phyloP scores from a whole-genome alignment of 2,888 invertebrate species.

The Volucella inanis region DNA sequence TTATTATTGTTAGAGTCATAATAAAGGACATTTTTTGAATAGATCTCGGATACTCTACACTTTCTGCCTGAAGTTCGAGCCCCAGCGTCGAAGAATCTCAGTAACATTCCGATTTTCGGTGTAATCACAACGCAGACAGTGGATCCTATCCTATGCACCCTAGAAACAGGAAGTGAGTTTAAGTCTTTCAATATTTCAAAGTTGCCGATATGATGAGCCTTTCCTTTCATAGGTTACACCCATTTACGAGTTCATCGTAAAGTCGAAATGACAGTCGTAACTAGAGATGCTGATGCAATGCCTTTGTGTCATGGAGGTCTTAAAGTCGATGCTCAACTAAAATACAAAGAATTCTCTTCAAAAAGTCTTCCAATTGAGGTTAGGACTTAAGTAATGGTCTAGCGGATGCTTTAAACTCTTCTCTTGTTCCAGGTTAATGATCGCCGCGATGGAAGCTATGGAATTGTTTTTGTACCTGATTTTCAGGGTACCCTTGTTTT shows the following conservation, averaged over 20 bases:
- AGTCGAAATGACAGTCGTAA: constrained; percentile 85
- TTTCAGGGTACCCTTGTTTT: constrained; percentile 86
- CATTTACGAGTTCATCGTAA: constrained; percentile 86
- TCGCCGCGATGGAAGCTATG: constrained; percentile 87
- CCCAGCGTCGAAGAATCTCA: constrained; percentile 81
- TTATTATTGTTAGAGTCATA: too few relatives aligned
- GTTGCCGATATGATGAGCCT: background rate
- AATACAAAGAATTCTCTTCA: constrained; percentile 84
- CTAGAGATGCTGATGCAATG: constrained; percentile 86
- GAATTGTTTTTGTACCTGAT: constrained; percentile 86
- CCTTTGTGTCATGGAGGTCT: constrained; percentile 88
- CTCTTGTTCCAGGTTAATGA: constrained; percentile 84
- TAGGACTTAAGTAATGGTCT: background rate
- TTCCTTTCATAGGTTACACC: constrained; percentile 82
- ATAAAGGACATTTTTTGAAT: background rate
- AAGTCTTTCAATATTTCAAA: background rate
- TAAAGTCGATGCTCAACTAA: constrained; percentile 84
- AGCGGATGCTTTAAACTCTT: constrained; percentile 76
- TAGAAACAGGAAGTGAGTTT: constrained; percentile 83
- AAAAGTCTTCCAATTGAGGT: constrained; percentile 84
- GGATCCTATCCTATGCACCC: constrained; percentile 85
- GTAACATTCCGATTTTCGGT: constrained; percentile 84
- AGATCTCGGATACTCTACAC: constrained; percentile 84
- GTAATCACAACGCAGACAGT: constrained; percentile 87
- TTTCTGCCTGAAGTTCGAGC: constrained; percentile 85